These are phyloP conservation scores for Epizoanthus fatuus DNA, from an alignment of 92 coral and sea anemone genomes.

Conservation along the genomic window DNA sequence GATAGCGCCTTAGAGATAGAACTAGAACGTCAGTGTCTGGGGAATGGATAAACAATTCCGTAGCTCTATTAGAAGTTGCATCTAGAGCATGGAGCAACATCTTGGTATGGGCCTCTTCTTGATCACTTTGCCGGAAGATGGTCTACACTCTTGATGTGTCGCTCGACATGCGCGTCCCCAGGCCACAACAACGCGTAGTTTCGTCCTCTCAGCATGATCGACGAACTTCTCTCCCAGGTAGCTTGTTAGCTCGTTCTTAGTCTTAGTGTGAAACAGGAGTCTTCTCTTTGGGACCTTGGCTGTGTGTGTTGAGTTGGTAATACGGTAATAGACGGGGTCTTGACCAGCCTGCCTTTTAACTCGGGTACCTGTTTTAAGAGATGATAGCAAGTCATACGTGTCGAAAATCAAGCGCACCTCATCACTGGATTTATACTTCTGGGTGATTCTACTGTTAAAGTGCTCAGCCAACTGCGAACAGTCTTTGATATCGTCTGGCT, in stretches of 20 bases:
- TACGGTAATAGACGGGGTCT: constrained; percentile 60
- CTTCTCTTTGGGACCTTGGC: constrained; percentile 62
- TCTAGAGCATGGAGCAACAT: constrained; percentile 54
- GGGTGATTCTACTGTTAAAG: constrained; percentile 29
- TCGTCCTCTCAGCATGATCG: neutral
- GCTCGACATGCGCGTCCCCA: constrained; percentile 41
- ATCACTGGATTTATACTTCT: constrained; percentile 41
- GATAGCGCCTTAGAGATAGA: constrained; percentile 32
- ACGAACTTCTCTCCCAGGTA: constrained; percentile 49
- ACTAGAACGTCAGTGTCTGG: constrained; percentile 69
- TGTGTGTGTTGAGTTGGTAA: constrained; percentile 55
- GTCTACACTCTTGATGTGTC: too few species aligned
- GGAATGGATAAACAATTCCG: constrained; percentile 32
- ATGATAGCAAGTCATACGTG: constrained; percentile 45
- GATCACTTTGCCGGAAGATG: constrained; percentile 44
- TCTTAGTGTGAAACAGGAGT: constrained; percentile 56
- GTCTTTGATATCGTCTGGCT: constrained; percentile 38
- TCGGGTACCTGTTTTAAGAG: constrained; percentile 54
- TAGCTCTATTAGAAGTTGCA: constrained; percentile 55
- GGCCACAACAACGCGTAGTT: constrained; percentile 24
- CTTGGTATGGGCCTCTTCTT: constrained; percentile 65
- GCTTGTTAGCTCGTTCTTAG: constrained; percentile 51
- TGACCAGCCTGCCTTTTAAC: constrained; percentile 42
- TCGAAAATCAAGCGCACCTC: too few species aligned
- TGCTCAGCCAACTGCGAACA: constrained; percentile 59